Evolutionary conservation across 2,888 invertebrate genomes (phyloP), one percentile per base, ranked within the genome.

Genomic region (Drosophila kambysellisi): DNA sequence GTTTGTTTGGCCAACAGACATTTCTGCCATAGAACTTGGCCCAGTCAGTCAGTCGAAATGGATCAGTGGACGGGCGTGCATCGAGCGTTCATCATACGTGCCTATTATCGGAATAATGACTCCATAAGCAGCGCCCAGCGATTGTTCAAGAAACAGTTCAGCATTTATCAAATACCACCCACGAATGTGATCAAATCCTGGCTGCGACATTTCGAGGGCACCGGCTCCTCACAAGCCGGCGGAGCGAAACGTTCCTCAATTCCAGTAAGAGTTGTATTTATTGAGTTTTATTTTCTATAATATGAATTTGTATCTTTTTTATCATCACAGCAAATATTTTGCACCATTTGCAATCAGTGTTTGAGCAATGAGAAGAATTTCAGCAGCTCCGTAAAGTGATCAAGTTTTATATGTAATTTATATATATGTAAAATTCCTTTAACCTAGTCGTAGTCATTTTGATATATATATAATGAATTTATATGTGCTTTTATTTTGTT

Each of bases 51-150:
- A 88, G 79, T 89, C 69, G 77, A 63, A 81, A 91, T 91, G 91
- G 91, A 91, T 80, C 90, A 91, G 88, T 91, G 91, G 91, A 91
- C 92, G 76, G 91, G 91, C 74, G 92, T 91, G 67, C 91, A 91
- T 84, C 92, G 91, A 12, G 91, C 91, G 46, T 91, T 89, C 56
- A 76, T 91, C 57, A 91, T 91, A 30, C 88, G 89, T 35, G 78
- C 92, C 57, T 91, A 91, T 59, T 91, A 91, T 61, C 90, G 90
- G 75, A 91, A 90, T 51, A 91, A 91, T 62, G 91, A 91, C 74
- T 91, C 91, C 60, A 89, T 90, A 43, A 85, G 81, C 56, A 71
- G 79, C 20, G 92, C 92, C 3, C 91, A 91, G 75, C 74, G 92
- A n/a, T 53, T 88, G 30, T 91, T 91, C 3, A 92, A 92, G 66